Conservation (phyloP, 2,888 invertebrate genomes). For the Pyrrhia umbra region DNA sequence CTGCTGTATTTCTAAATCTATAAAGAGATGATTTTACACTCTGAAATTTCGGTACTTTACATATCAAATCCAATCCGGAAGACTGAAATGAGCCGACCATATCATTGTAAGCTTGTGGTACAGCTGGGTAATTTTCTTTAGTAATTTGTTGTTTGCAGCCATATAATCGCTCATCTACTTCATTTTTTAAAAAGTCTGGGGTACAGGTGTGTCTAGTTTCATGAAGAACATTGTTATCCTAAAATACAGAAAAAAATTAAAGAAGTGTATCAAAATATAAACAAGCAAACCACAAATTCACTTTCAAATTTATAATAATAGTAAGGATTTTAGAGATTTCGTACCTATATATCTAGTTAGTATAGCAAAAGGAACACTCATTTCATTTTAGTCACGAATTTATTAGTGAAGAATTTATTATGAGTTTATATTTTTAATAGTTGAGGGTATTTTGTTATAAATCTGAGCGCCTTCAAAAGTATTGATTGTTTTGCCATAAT, state of each 20-base stretch:
- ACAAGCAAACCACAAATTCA: no score
- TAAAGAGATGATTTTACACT: slow-evolving; percentile 2
- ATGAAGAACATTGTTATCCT: slow-evolving; percentile 6
- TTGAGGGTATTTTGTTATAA: no score
- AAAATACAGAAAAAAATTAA: not conserved
- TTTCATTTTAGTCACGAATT: no score
- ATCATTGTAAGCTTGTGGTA: slow-evolving; percentile 2
- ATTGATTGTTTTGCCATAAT: no score
- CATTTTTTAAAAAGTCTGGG: slow-evolving; percentile 1
- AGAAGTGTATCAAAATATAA: not conserved
- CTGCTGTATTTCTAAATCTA: slow-evolving; percentile 10
- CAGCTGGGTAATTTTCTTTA: slow-evolving; percentile 5
- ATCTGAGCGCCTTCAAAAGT: no score
- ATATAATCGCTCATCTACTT: slow-evolving; percentile 2
- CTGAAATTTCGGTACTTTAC: not conserved
- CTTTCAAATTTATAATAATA: no score
- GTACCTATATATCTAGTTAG: no score
- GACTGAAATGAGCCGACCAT: not conserved
- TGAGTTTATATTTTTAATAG: no score
- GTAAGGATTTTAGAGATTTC: no score
- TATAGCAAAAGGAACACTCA: no score
- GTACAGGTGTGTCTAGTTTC: slow-evolving; percentile 1
- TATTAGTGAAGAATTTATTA: no score
- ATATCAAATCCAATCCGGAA: not conserved
- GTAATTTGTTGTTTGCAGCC: not conserved